A percentile compares a stretch with the other conserved stretches of the same genome.
Evolutionary conservation across 37 sponge, comb jelly and placozoan species (phyloP).

Genomic region (Aplysina aerophoba): DNA sequence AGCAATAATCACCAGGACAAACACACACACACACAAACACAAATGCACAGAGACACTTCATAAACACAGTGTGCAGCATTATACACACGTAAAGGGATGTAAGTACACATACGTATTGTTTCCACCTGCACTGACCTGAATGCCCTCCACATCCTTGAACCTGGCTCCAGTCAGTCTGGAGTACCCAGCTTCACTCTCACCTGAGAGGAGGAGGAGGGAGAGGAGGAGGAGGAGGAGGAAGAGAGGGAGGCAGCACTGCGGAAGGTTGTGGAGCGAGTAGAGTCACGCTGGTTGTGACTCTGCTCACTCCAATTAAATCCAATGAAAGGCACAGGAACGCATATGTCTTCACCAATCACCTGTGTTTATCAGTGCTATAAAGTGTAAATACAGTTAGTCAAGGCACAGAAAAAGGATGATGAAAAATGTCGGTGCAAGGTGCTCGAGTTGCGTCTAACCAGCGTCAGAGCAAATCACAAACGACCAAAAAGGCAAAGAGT

Average conservation of each 20-base stretch:
- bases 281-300: too few relatives aligned
- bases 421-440: neutral
- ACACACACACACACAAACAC: slow-evolving; percentile 49
- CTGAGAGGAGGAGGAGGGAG: too few relatives aligned
- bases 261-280: too few relatives aligned
- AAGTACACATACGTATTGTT: too few relatives aligned
- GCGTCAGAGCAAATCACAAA: neutral
- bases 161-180: neutral
- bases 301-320: neutral
- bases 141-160: neutral
- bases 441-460: neutral
- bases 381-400: neutral
- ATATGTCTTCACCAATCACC: neutral
- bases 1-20: too few relatives aligned
- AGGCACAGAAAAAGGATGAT: neutral
- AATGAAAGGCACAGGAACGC: neutral
- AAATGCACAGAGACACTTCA: too few relatives aligned
- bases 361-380: neutral
- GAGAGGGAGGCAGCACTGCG: too few relatives aligned
- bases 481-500: neutral
- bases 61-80: too few relatives aligned
- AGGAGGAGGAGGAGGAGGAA: too few relatives aligned
- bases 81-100: too few relatives aligned
- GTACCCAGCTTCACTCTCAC: slow-evolving; percentile 29
- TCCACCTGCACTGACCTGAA: neutral